phyloP scores from a whole-genome alignment of 2,797 vertebrate species.

The Muraenolepis orangiensis region DNA sequence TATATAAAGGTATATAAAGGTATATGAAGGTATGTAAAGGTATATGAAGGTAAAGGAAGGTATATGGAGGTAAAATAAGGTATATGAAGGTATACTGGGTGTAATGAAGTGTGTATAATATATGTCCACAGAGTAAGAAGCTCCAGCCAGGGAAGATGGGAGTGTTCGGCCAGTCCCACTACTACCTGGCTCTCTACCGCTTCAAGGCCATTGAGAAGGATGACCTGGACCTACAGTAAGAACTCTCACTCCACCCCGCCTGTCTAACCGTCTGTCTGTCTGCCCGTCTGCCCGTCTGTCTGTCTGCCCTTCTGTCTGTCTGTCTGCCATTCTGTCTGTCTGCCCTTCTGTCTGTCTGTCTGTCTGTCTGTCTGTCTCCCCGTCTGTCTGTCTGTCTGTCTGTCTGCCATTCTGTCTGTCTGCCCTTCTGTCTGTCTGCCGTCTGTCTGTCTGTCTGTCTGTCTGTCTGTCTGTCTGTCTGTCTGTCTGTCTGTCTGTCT shows the following conservation, averaged over 20 bases:
- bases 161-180: slow-evolving; percentile 84
- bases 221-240: slow-evolving; percentile 91
- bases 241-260: neutral
- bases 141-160: slow-evolving; percentile 73
- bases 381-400: neutral
- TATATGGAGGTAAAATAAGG: too few relatives aligned
- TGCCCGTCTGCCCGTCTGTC: neutral
- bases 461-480: too few relatives aligned
- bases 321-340: neutral
- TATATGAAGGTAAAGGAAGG: too few relatives aligned
- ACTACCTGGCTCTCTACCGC: slow-evolving; percentile 89
- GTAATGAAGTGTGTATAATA: neutral
- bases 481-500: too few relatives aligned
- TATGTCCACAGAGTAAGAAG: slow-evolving; percentile 79
- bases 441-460: too few relatives aligned
- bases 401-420: too few relatives aligned
- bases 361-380: too few relatives aligned
- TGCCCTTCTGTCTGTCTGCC: too few relatives aligned
- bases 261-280: neutral
- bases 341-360: neutral
- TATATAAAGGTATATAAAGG: too few relatives aligned
- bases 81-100: slow-evolving; percentile 18
- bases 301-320: neutral
- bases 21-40: too few relatives aligned
- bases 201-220: slow-evolving; percentile 94